These are phyloP conservation scores for Helleia helle DNA, from an alignment of 2,888 invertebrate genomes.

Conservation along the genomic window DNA sequence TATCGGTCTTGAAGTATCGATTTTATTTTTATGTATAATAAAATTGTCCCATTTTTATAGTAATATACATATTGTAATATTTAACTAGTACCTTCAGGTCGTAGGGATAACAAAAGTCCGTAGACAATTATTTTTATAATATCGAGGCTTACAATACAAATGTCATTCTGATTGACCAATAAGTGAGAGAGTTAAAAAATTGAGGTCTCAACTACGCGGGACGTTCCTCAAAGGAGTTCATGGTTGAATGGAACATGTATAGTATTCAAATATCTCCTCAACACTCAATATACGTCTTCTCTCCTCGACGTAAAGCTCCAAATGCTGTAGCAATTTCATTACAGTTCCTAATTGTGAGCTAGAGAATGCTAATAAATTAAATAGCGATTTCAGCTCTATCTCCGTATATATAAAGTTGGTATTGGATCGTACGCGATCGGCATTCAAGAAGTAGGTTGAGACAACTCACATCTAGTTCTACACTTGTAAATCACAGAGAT, in stretches of 20 bases:
- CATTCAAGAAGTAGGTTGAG: conserved; percentile 71
- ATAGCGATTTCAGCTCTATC: conserved; percentile 40
- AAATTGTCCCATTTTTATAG: too few species aligned
- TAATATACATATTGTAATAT: too few species aligned
- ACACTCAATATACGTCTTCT: conserved; percentile 36
- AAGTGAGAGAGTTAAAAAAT: conserved; percentile 69
- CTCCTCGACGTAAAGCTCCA: conserved; percentile 35
- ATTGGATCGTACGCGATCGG: conserved; percentile 42
- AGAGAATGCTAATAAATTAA: conserved; percentile 47
- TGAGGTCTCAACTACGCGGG: conserved; percentile 66
- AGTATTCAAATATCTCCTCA: conserved; percentile 35
- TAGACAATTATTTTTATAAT: too few species aligned
- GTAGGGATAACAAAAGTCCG: too few species aligned
- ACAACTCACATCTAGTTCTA: conserved; percentile 57
- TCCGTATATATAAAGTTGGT: conserved; percentile 38
- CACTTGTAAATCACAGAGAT: conserved; percentile 64
- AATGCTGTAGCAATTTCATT: conserved; percentile 36
- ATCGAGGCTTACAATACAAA: conserved; percentile 61
- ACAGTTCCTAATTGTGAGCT: conserved; percentile 64
- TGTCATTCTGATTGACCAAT: conserved; percentile 67
- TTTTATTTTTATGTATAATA: too few species aligned
- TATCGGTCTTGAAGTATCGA: too few species aligned
- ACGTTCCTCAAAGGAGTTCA: conserved; percentile 70
- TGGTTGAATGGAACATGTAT: conserved; percentile 70
- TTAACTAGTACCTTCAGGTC: too few species aligned